These are phyloP conservation scores for Terrapene triunguis DNA, from an alignment of 2,113 vertebrate species.

Conservation along the genomic window DNA sequence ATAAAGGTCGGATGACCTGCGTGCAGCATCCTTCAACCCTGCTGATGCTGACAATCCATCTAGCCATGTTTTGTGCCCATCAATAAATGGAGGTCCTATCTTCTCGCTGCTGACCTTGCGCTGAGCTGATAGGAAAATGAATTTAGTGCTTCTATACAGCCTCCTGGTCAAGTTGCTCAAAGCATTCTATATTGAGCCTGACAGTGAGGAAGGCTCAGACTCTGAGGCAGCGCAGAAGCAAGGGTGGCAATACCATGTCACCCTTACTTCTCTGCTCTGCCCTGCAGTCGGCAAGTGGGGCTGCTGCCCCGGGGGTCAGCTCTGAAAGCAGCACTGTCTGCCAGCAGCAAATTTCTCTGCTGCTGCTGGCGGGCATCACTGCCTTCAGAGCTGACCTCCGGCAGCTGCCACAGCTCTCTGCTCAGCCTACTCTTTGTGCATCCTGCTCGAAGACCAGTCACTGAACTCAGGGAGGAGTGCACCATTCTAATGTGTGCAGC, in stretches of 20 bases:
- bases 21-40: background rate
- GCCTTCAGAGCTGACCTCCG: too few relatives aligned
- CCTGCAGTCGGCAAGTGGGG: too few relatives aligned
- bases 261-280: background rate
- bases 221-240: background rate
- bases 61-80: fast-evolving
- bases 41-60: background rate
- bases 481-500: too few relatives aligned
- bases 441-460: too few relatives aligned
- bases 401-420: too few relatives aligned
- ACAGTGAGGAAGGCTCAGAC: conserved; percentile 60
- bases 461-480: too few relatives aligned
- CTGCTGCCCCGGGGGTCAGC: background rate
- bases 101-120: fast-evolving
- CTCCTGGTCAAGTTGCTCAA: conserved; percentile 54
- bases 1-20: background rate
- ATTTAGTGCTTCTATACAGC: conserved; percentile 59
- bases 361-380: too few relatives aligned
- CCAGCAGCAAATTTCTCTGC: too few relatives aligned
- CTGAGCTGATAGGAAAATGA: conserved; percentile 4
- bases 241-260: background rate
- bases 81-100: background rate
- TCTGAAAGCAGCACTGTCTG: too few relatives aligned
- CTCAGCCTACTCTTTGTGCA: too few relatives aligned
- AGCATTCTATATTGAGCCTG: conserved; percentile 51